Base-by-base conservation (phyloP, 2,113 vertebrate species). In the Dasypus novemcinctus region DNA sequence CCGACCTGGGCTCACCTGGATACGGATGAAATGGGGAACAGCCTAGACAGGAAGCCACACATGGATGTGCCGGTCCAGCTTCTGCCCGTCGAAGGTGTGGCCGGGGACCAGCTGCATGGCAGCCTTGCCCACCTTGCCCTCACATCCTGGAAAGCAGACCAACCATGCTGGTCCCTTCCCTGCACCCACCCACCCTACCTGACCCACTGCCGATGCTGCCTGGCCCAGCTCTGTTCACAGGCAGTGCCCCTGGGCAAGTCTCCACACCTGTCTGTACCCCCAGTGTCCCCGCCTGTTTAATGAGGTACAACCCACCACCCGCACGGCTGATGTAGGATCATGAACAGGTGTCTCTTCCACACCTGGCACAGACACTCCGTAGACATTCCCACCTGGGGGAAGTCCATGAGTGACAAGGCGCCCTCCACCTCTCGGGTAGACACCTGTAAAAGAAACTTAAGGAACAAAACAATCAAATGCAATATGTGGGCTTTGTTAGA, bases 351-450 rank as follows among this genome's bases (percentile, higher is more conserved):
- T n/a, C 2, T 29, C 78, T 33, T 2, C 33, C 97, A 95, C 97
- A 99, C 99, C 99, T 83, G 99, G 99, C 38, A 99, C 99, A 0
- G 98, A 64, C 63, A 99, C 99, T 0, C 99, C 99, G 0, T 99
- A 99, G 66, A 99, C 99, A 0, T 99, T 99, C 43, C 99, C 96
- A 99, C 99, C 72, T 99, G 97, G 79, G 99, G 97, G 94, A 98
- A 99, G 78, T 98, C 97, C 82, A 99, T 18, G 17, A 21, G 72
- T 1, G 96, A 94, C 63, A 99, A 49, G 31, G 98, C 96, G 54
- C 98, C 98, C 23, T 99, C 98, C 87, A 99, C 99, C 96, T 99
- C 99, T 0, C 98, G 98, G 0, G 99, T 99, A n/a, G 99, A 99
- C 83, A 99, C 99, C n/a, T n/a, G n/a, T n/a, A n/a, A n/a, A n/a